Percentiles rank a stretch among this genome's conserved stretches.
Conservation (phyloP, 2,888 invertebrate species). For the Hemistola chrysoprasaria region DNA sequence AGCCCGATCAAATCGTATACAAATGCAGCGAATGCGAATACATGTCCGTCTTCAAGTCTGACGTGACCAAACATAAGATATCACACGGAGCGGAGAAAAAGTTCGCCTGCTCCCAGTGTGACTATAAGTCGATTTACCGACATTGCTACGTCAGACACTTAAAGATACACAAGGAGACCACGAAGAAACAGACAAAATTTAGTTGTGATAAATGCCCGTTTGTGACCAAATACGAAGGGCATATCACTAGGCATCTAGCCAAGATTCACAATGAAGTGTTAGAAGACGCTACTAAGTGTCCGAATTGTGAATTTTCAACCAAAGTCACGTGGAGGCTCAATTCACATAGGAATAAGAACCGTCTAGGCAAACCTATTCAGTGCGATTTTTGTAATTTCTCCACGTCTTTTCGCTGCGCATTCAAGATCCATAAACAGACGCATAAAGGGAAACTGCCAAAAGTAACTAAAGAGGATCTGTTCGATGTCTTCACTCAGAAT, state of each 20-base stretch:
- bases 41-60: slow-evolving; percentile 35
- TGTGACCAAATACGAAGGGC: slow-evolving; percentile 54
- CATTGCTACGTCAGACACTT: slow-evolving; percentile 45
- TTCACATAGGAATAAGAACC: slow-evolving; percentile 51
- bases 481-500: slow-evolving; percentile 5
- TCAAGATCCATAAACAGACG: slow-evolving; percentile 47
- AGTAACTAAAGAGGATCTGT: slow-evolving; percentile 8
- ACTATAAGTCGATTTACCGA: slow-evolving; percentile 41
- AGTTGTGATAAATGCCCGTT: slow-evolving; percentile 61
- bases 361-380: slow-evolving; percentile 36
- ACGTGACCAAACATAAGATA: slow-evolving; percentile 40
- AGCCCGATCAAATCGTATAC: background rate
- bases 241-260: slow-evolving; percentile 56
- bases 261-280: slow-evolving; percentile 58
- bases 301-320: slow-evolving; percentile 56
- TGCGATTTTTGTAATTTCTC: slow-evolving; percentile 52
- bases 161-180: slow-evolving; percentile 41
- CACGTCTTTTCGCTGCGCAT: slow-evolving; percentile 53
- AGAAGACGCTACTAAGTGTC: slow-evolving; percentile 50
- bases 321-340: slow-evolving; percentile 55
- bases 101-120: slow-evolving; percentile 41
- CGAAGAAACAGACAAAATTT: too few species aligned
- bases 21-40: slow-evolving; percentile 34
- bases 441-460: slow-evolving; percentile 20
- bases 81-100: slow-evolving; percentile 34